Evolutionary conservation across 2,113 vertebrate species (phyloP), one percentile per base, ranked within the genome.

Genomic region (Girardinichthys multiradiatus): DNA sequence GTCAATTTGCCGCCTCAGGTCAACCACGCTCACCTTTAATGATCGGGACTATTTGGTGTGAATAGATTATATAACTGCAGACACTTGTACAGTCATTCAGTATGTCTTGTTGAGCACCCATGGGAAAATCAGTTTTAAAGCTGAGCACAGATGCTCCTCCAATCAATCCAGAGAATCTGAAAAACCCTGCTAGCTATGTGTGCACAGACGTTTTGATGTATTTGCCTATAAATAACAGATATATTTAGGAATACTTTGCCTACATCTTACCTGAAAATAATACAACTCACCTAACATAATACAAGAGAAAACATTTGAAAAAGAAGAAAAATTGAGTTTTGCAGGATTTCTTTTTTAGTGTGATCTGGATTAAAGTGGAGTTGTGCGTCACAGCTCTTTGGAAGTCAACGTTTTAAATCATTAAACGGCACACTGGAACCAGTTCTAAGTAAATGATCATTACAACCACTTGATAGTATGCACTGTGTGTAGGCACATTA

Each of bases 291-390:
- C 29, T 61, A n/a, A 4, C 15, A 69, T 5, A 21, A 58, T 33
- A 26, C 10, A 21, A 26, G 35, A 17, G 33, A 60, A 76, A 72
- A n/a, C 60, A 71, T 66, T 79, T 75, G 85, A 88, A 35, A 79
- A 74, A 57, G 28, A 86, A 90, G 76, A 84, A 90, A 89, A 35
- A 29, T 64, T 10, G 84, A 79, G 90, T 91, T 90, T 90, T 78
- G 84, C 77, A 77, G 87, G 92, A 90, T 92, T 90, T 89, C 63
- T 71, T 83, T 76, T 82, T 71, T n/a, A 62, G 58, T 78, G 57
- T 91, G 92, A 94, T 90, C 91, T 90, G 90, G 92, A 92, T 94
- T 93, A 94, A 85, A 89, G 68, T 37, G 30, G 77, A 77, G 64
- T 62, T 66, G 77, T 89, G 89, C 85, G 81, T 91, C 91, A 92